phyloP scores from a whole-genome alignment of 2,113 vertebrate species.

The Caretta caretta region DNA sequence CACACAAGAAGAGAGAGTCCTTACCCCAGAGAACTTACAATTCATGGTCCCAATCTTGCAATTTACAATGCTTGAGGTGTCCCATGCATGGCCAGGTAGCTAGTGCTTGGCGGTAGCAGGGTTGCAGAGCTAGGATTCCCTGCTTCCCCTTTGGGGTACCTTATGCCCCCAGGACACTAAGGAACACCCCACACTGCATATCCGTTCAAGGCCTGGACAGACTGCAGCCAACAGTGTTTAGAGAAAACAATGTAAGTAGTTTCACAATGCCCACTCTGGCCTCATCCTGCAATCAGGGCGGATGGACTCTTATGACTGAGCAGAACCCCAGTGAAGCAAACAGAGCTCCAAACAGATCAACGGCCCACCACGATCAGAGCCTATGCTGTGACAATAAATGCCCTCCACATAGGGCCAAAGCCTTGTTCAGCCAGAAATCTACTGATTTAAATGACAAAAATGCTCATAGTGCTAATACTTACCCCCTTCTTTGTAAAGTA shows the following conservation, averaged over 20 bases:
- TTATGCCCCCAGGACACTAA: neutral
- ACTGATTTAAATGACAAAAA: neutral
- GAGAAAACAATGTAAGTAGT: neutral
- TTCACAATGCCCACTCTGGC: neutral
- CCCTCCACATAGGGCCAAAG: neutral
- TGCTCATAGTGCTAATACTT: neutral
- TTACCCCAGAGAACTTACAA: neutral
- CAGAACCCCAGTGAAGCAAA: neutral
- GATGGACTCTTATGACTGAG: neutral
- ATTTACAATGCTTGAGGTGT: no score
- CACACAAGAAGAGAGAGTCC: neutral
- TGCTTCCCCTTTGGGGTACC: neutral
- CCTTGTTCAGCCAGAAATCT: neutral
- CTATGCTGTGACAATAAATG: neutral
- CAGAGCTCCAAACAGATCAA: neutral
- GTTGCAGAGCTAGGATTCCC: neutral
- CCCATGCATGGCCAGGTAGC: neutral
- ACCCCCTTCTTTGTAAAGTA: neutral
- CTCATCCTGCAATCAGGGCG: neutral
- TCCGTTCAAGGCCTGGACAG: no score
- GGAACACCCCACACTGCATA: neutral
- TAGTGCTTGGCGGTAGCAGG: neutral
- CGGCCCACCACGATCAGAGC: neutral
- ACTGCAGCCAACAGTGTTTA: neutral
- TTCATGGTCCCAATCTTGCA: no score